Base-by-base conservation (phyloP, 2,797 vertebrate genomes). In the Peromyscus melanophrys region DNA sequence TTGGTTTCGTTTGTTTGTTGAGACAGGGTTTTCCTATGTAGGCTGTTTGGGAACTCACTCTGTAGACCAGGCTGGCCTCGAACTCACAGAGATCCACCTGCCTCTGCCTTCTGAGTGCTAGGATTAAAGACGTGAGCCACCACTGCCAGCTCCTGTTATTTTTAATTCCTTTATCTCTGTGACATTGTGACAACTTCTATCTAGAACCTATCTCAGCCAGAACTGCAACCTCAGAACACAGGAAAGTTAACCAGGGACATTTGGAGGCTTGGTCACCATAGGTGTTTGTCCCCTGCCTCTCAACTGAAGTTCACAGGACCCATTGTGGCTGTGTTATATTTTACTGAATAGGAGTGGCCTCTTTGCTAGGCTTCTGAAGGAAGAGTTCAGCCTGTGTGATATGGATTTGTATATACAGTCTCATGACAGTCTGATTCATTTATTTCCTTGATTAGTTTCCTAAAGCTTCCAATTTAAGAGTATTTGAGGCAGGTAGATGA, bases 81-180 rank as follows among this genome's bases (percentile, higher is more conserved):
- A 81, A 12, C 12, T 25, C 55, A 40, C 29, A 52, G 46, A 52
- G 29, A 17, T 82, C 11, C 13, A 40, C 23, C 57, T 61, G 80
- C 80, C 57, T 82, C n/a, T 81, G 55, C 55, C 55, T 61, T 7
- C 46, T 1, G 8, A 52, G 76, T 78, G 46, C 29, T 34, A 16
- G 43, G 29, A 52, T 29, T 52, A 78, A 78, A 59, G 80, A 57
- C 25, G 13, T 82, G 13, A 1, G 0, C n/a, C n/a, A 59, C n/a
- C 55, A 27, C 52, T 27, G 11, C 25, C 23, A 40, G n/a, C 37
- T 83, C 57, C 37, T 78, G 13, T 29, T 40, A n/a, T 40, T 57
- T 61, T 40, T 27, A 59, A 25, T 82, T 61, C 6, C 6, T 92
- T 86, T 77, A 93, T 89, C 63, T 88, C 89, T 94, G 55, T 14